phyloP scores from a whole-genome alignment of 2,113 vertebrate genomes.

The Chaetodon auriga region DNA sequence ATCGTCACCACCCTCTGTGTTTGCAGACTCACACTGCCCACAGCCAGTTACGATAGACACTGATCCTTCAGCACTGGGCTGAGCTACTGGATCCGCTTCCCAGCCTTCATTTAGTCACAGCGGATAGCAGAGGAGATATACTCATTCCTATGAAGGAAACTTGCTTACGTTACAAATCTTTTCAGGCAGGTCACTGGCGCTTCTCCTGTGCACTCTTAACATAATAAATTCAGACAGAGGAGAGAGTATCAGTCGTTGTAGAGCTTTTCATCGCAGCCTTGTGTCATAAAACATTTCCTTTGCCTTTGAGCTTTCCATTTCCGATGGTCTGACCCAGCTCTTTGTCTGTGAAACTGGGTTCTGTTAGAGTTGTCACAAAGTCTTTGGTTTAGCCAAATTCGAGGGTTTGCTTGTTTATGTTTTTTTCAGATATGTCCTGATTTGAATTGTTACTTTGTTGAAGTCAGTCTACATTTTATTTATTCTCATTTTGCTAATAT shows the following conservation, averaged over 20 bases:
- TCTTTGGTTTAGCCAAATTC: background rate
- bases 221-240: conserved; percentile 11
- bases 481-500: background rate
- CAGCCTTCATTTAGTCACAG: conserved; percentile 40
- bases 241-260: conserved; percentile 4
- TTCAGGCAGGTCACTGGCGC: conserved; percentile 22
- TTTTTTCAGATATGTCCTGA: background rate
- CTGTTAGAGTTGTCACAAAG: background rate
- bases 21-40: conserved; percentile 50
- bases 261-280: background rate
- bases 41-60: conserved; percentile 54
- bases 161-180: conserved; percentile 46
- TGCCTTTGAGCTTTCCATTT: conserved; percentile 6
- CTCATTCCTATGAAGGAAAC: conserved; percentile 47
- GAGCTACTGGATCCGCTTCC: conserved; percentile 7
- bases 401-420: background rate
- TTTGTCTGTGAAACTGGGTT: background rate
- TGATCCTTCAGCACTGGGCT: conserved; percentile 31
- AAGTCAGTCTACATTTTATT: background rate
- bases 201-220: conserved; percentile 29
- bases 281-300: conserved; percentile 34
- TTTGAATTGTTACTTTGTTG: background rate
- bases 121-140: conserved; percentile 50
- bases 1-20: conserved; percentile 30
- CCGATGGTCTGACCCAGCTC: background rate